These are phyloP conservation scores for Pelvicachromis taeniatus DNA, from an alignment of 2,113 vertebrate genomes.

Conservation along the genomic window DNA sequence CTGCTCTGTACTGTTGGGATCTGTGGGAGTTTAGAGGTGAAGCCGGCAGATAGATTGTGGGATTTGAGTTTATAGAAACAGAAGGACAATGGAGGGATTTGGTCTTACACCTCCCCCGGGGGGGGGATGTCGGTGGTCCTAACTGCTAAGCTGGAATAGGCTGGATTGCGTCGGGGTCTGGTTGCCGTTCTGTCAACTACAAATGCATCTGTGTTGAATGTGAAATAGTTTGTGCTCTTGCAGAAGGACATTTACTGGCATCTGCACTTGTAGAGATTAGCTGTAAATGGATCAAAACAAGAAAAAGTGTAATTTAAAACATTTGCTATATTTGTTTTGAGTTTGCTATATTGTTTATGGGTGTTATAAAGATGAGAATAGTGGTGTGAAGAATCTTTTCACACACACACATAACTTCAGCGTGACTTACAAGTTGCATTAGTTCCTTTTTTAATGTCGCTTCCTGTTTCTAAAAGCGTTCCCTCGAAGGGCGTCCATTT, in stretches of 20 bases:
- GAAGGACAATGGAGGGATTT: neutral
- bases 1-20: neutral
- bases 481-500: neutral
- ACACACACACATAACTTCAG: neutral
- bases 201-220: constrained; percentile 4
- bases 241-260: neutral
- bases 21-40: neutral
- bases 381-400: neutral
- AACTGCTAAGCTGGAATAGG: constrained; percentile 23
- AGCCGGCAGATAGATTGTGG: neutral
- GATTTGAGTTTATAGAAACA: constrained; percentile 1
- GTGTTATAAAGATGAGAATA: neutral
- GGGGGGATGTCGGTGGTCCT: neutral
- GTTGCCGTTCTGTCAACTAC: neutral
- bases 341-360: neutral
- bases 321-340: neutral
- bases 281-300: neutral
- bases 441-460: neutral
- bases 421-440: neutral
- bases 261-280: neutral
- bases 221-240: neutral
- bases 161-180: neutral
- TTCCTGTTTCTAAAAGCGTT: constrained; percentile 35
- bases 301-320: neutral
- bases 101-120: neutral